These are phyloP conservation scores for Conistra vaccinii DNA, from an alignment of 2,888 invertebrate genomes.

Conservation along the genomic window DNA sequence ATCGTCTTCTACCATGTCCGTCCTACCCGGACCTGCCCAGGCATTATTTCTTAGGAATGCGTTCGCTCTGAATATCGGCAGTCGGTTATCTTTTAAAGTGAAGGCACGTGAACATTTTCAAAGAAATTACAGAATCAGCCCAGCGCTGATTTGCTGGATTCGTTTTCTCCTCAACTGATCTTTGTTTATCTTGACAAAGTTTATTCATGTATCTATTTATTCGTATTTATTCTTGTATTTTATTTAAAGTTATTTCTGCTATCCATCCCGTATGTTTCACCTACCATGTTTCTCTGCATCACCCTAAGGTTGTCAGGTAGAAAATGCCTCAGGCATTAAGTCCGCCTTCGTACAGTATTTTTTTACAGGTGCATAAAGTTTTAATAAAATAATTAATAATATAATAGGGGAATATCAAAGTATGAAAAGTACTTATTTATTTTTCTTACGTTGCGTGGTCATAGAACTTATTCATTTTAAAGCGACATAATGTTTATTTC, in stretches of 20 bases:
- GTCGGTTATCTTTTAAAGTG: no score
- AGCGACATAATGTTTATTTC: no score
- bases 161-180: neutral
- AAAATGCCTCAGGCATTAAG: neutral
- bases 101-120: neutral
- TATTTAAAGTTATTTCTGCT: neutral
- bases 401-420: neutral
- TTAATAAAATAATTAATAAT: neutral
- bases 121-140: neutral
- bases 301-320: neutral
- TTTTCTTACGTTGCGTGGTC: neutral
- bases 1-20: neutral
- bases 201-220: neutral
- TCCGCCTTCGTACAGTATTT: neutral
- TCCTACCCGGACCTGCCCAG: no score
- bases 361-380: neutral
- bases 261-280: neutral
- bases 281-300: neutral
- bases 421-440: neutral
- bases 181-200: neutral
- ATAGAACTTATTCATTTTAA: neutral
- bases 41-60: neutral
- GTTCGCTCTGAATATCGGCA: neutral
- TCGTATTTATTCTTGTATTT: neutral
- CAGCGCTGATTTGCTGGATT: no score